These are phyloP conservation scores for Eupithecia subumbrata DNA, from an alignment of 2,888 invertebrate genomes.

Conservation along the genomic window DNA sequence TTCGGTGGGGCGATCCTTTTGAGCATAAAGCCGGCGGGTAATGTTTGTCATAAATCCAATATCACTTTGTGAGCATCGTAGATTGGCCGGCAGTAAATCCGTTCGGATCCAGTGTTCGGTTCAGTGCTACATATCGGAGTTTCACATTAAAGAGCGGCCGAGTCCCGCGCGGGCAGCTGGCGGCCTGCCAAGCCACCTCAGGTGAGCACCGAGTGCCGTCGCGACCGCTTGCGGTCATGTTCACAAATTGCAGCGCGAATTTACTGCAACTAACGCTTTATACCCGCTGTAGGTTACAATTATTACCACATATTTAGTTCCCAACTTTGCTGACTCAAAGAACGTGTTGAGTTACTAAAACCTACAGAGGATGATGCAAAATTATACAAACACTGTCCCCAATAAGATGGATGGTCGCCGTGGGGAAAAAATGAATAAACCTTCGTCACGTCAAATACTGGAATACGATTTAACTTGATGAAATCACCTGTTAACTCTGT, in stretches of 20 bases:
- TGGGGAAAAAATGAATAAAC: constrained; percentile 42
- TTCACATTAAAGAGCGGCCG: constrained; percentile 41
- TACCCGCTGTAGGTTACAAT: constrained; percentile 32
- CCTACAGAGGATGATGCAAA: constrained; percentile 17
- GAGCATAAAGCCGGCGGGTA: constrained; percentile 44
- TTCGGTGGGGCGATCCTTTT: constrained; percentile 44
- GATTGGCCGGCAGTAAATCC: constrained; percentile 54
- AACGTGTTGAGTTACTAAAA: neutral
- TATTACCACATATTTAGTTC: constrained; percentile 26
- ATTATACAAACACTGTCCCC: constrained; percentile 36
- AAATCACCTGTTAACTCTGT: constrained; percentile 53
- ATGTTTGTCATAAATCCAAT: constrained; percentile 53
- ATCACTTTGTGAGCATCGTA: constrained; percentile 55
- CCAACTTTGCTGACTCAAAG: constrained; percentile 8
- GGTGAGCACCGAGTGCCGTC: constrained; percentile 56
- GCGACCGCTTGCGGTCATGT: constrained; percentile 55
- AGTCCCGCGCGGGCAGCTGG: constrained; percentile 51
- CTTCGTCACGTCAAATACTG: constrained; percentile 52
- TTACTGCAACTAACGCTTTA: constrained; percentile 45
- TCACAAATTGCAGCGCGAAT: constrained; percentile 49
- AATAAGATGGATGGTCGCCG: constrained; percentile 40
- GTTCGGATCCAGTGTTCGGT: constrained; percentile 46
- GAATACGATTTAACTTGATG: constrained; percentile 49
- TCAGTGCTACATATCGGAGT: constrained; percentile 43
- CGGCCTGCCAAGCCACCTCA: constrained; percentile 63